phyloP scores from a whole-genome alignment of 2,113 vertebrate species.

The Sus scrofa region T2T-Sscrofa CM000819.6:137270001-137270500 shows the following conservation, averaged over 20 bases:
- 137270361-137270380: no score
- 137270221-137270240: no score
- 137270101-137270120: neutral
- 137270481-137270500: neutral
- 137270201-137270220: no score
- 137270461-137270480: neutral
- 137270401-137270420: neutral
- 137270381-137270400: no score
- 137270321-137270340: no score
- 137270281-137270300: no score
- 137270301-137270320: no score
- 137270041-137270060: neutral
- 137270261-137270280: no score
- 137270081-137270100: neutral
- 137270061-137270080: neutral
- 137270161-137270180: no score
- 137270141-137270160: neutral
- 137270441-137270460: neutral
- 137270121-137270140: neutral
- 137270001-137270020: neutral
- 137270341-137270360: no score
- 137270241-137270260: no score
- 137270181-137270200: no score
- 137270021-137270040: neutral
- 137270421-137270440: neutral